Conservation (phyloP, 2,797 vertebrate species). For the Pipistrellus pygmaeus region DNA sequence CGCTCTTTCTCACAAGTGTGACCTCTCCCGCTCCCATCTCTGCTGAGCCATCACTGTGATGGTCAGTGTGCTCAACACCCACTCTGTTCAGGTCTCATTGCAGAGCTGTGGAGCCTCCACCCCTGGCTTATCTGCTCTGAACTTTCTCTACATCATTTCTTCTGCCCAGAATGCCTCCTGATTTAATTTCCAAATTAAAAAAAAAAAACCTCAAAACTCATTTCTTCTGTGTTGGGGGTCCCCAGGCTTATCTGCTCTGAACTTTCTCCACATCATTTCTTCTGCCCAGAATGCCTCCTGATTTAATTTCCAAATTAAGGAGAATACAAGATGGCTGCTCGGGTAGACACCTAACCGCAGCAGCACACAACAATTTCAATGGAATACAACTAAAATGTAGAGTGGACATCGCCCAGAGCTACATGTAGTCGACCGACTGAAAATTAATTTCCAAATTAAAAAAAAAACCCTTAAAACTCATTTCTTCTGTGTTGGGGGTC, state of each 20-base stretch:
- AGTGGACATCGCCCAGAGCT: no score
- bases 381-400: no score
- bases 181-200: slow-evolving; percentile 22
- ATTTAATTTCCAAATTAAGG: background rate
- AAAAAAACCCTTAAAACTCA: slow-evolving; percentile 7
- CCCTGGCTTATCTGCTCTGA: background rate
- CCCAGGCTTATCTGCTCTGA: background rate
- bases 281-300: background rate
- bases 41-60: background rate
- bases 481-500: background rate
- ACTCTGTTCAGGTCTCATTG: background rate
- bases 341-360: no score
- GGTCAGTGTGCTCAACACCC: background rate
- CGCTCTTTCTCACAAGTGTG: background rate
- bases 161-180: background rate
- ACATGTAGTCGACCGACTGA: no score
- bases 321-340: no score
- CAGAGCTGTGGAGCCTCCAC: background rate
- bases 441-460: slow-evolving; percentile 11
- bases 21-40: background rate
- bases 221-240: background rate
- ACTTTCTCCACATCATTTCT: background rate
- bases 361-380: no score
- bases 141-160: background rate
- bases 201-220: background rate